Conservation (phyloP, 2,797 vertebrate genomes). For the Discoglossus pictus region DNA sequence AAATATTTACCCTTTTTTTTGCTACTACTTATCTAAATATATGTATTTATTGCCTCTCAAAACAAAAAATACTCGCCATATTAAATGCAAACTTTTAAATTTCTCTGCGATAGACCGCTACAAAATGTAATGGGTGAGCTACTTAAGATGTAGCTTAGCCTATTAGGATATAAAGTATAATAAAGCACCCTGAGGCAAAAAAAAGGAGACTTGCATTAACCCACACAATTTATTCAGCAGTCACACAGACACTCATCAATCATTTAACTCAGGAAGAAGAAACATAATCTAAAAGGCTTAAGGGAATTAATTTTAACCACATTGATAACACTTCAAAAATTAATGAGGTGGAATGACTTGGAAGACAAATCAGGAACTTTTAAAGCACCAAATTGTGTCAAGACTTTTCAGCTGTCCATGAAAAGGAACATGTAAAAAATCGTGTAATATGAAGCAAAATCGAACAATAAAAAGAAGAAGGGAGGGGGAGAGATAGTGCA, state of each 20-base stretch:
- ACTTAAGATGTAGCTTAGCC: conserved; percentile 59
- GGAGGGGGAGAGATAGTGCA: no score
- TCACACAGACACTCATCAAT: conserved; percentile 68
- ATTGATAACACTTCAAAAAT: conserved; percentile 70
- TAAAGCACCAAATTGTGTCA: conserved; percentile 13
- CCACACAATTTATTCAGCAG: conserved; percentile 59
- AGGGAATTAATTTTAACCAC: conserved; percentile 67
- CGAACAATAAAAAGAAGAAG: no score
- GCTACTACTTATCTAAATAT: no score
- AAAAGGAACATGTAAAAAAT: neutral
- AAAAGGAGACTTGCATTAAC: conserved; percentile 61
- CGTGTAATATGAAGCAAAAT: no score
- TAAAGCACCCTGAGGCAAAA: conserved; percentile 58
- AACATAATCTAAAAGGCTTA: conserved; percentile 67
- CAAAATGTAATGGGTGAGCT: conserved; percentile 58
- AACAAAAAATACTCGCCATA: no score
- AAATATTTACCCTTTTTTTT: no score
- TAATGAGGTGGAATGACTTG: conserved; percentile 65
- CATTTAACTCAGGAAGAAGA: conserved; percentile 71
- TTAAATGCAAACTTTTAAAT: no score
- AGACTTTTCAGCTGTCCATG: conserved; percentile 3
- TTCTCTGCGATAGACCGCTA: conserved; percentile 39
- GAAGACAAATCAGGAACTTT: conserved; percentile 49
- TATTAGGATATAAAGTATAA: conserved; percentile 57
- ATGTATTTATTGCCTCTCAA: no score